Percentiles rank a stretch among this genome's conserved stretches.
These are phyloP conservation scores for Antrozous pallidus DNA, from an alignment of 2,797 vertebrate species.

Conservation along the genomic window DNA sequence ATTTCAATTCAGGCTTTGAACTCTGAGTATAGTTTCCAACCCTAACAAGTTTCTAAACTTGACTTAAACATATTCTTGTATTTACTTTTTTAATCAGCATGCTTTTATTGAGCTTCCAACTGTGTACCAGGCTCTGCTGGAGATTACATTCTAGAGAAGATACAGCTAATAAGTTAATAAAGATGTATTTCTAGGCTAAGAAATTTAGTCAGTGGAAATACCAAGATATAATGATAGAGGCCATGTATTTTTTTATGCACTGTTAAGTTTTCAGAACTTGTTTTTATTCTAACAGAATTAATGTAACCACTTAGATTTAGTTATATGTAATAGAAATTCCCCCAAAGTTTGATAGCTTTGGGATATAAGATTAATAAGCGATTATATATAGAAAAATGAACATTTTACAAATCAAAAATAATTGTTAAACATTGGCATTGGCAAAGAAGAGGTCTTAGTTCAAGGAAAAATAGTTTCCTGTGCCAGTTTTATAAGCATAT, in stretches of 20 bases:
- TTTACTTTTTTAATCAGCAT: background rate
- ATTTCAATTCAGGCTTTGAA: background rate
- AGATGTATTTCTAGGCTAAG: background rate
- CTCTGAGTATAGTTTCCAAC: background rate
- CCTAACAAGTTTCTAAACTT: background rate
- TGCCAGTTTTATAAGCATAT: background rate
- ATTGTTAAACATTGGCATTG: background rate
- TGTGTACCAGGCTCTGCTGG: background rate
- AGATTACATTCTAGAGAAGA: background rate
- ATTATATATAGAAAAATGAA: slow-evolving; percentile 28
- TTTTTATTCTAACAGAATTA: slow-evolving; percentile 8
- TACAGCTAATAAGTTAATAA: background rate
- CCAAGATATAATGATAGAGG: background rate
- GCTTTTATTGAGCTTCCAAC: background rate
- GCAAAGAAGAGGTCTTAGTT: background rate
- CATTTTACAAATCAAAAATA: slow-evolving; percentile 40
- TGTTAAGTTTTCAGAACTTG: slow-evolving; percentile 1
- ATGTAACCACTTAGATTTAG: background rate
- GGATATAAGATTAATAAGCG: background rate
- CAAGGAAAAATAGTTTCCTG: background rate
- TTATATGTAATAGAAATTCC: background rate
- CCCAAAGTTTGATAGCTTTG: background rate
- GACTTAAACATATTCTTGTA: background rate
- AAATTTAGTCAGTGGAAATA: background rate
- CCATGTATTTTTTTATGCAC: slow-evolving; percentile 24